Conservation (phyloP, 1,140 invertebrate species). For the Belonocnema kinseyi region DNA sequence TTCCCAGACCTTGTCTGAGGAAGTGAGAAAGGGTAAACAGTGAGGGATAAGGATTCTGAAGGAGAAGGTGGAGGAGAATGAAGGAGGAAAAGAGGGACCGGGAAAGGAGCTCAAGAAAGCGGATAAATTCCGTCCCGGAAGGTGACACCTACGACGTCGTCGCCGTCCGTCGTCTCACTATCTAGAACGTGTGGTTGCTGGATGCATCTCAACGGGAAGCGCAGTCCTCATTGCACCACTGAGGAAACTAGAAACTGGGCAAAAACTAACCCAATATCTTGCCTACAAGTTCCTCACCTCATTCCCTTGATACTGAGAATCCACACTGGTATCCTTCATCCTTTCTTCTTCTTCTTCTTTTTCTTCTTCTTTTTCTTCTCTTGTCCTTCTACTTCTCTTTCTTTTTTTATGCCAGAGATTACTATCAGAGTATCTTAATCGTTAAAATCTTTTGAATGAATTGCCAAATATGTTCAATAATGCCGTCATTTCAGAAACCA, state of each 20-base stretch:
- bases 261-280: slow-evolving; percentile 65
- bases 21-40: not conserved
- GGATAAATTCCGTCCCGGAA: slow-evolving; percentile 29
- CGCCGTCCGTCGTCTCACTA: slow-evolving; percentile 38
- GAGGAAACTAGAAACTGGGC: slow-evolving; percentile 60
- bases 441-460: too few relatives aligned
- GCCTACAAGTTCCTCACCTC: slow-evolving; percentile 42
- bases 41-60: not conserved
- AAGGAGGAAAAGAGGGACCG: slow-evolving; percentile 8
- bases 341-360: slow-evolving; percentile 26
- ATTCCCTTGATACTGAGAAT: slow-evolving; percentile 46
- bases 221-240: slow-evolving; percentile 62
- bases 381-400: too few relatives aligned
- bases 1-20: slow-evolving; percentile 14
- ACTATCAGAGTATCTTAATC: too few relatives aligned
- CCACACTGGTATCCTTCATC: slow-evolving; percentile 42
- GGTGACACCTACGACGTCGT: slow-evolving; percentile 35
- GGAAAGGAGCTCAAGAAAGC: slow-evolving; percentile 22
- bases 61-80: not conserved
- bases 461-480: too few relatives aligned
- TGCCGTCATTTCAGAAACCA: too few relatives aligned
- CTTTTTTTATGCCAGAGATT: too few relatives aligned
- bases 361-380: too few relatives aligned
- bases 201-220: slow-evolving; percentile 51
- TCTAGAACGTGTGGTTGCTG: slow-evolving; percentile 51